Evolutionary conservation across 2,113 vertebrate species (phyloP).

Genomic region (Trichomycterus rosablanca): DNA sequence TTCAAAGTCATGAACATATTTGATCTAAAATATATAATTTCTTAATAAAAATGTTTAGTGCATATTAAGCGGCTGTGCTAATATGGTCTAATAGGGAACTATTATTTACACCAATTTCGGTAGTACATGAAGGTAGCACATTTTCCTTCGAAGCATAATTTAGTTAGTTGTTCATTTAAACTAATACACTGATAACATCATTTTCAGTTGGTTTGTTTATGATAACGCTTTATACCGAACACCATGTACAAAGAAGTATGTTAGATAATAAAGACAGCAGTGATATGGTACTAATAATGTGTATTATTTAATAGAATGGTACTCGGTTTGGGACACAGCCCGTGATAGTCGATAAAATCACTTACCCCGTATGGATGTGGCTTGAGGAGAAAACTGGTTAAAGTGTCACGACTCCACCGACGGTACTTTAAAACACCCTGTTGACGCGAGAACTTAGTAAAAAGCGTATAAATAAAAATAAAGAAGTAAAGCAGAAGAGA

Average conservation of each 20-base stretch:
- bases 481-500: not conserved
- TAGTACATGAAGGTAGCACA: no score
- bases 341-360: not conserved
- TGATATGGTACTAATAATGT: not conserved
- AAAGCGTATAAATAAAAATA: not conserved
- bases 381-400: not conserved
- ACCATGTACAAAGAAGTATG: not conserved
- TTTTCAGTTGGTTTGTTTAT: not conserved
- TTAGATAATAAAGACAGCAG: not conserved
- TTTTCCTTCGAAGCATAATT: no score
- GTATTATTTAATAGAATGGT: not conserved
- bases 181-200: no score
- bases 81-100: no score
- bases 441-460: not conserved
- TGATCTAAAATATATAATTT: no score
- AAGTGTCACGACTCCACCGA: constrained; percentile 1
- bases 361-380: constrained; percentile 26
- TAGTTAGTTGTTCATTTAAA: no score
- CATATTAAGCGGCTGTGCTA: no score
- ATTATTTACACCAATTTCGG: no score
- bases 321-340: not conserved
- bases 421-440: not conserved
- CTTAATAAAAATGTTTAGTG: no score
- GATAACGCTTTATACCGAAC: not conserved
- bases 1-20: no score